These are phyloP conservation scores for Cephalotes varians DNA, from an alignment of 2,888 invertebrate genomes.

Conservation along the genomic window DNA sequence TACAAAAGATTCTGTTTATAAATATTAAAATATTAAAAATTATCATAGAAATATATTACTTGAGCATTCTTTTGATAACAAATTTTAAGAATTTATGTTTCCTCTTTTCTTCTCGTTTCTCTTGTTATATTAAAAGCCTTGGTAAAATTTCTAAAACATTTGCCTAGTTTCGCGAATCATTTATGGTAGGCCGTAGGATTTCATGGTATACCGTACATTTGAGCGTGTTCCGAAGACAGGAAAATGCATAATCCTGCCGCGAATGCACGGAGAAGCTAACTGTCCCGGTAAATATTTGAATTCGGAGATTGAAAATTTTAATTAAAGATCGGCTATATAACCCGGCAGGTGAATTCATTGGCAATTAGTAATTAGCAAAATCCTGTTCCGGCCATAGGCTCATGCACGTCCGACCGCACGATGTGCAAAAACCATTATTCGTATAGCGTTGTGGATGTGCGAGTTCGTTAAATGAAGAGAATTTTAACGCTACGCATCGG, in stretches of 20 bases:
- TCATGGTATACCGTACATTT: neutral
- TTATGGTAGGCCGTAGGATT: neutral
- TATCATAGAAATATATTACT: neutral
- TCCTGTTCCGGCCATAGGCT: neutral
- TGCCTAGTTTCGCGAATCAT: neutral
- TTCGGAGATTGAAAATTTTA: conserved; percentile 48
- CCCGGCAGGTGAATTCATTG: conserved; percentile 38
- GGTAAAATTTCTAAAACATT: neutral
- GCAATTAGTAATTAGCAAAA: conserved; percentile 56
- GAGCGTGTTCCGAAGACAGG: conserved; percentile 10
- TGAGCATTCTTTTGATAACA: neutral
- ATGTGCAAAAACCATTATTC: conserved; percentile 35
- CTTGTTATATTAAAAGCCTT: neutral
- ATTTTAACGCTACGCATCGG: conserved; percentile 46
- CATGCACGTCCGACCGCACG: neutral
- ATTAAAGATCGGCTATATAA: conserved; percentile 41
- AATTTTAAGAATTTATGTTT: neutral
- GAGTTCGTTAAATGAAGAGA: conserved; percentile 47
- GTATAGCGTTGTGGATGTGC: neutral
- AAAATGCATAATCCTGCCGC: conserved; percentile 25
- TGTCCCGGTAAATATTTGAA: conserved; percentile 50
- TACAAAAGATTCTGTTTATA: neutral
- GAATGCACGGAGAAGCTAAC: conserved; percentile 29
- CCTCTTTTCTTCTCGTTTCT: too few species aligned
- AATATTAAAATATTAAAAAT: too few species aligned